A percentile compares a stretch with the other conserved stretches of the same genome.
These are phyloP conservation scores for Ancistrus triradiatus DNA, from an alignment of 2,113 vertebrate species.

Conservation along the genomic window DNA sequence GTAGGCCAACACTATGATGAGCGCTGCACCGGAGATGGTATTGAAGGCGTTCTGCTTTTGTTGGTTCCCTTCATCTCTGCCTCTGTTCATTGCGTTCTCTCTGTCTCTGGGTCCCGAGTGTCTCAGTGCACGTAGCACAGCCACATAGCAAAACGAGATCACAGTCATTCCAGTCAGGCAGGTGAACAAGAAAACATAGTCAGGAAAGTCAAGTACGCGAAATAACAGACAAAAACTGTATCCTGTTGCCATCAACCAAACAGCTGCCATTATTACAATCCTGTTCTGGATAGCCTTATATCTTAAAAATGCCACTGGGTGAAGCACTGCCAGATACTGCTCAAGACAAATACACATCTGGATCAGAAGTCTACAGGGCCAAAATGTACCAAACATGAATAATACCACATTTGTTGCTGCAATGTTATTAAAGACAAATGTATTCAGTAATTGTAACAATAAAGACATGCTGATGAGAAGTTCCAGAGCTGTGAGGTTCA, in stretches of 20 bases:
- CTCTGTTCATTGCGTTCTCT: not conserved
- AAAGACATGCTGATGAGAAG: not conserved
- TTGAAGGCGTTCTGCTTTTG: slow-evolving; percentile 30
- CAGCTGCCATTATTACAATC: not conserved
- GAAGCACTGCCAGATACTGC: slow-evolving; percentile 34
- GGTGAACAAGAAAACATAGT: not conserved
- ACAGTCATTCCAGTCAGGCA: slow-evolving; percentile 10
- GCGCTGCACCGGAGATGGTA: slow-evolving; percentile 11
- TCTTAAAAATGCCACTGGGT: slow-evolving; percentile 31
- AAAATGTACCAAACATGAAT: not conserved
- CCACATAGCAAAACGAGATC: slow-evolving; percentile 22
- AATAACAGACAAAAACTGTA: not conserved
- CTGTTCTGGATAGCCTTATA: slow-evolving; percentile 23
- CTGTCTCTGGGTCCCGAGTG: slow-evolving; percentile 15
- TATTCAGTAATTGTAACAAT: not conserved
- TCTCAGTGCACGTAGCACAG: slow-evolving; percentile 20
- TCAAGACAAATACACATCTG: slow-evolving; percentile 32
- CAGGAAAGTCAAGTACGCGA: not conserved
- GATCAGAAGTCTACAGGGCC: slow-evolving; percentile 23
- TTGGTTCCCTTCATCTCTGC: slow-evolving; percentile 13
- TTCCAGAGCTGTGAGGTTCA: slow-evolving; percentile 14
- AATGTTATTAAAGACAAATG: not conserved
- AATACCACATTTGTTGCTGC: not conserved
- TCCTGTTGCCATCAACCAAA: not conserved
- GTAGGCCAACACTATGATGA: not conserved